Percentiles rank a stretch among this genome's conserved stretches.
phyloP scores from a whole-genome alignment of 2,797 vertebrate species.

The Anas capensis region DNA sequence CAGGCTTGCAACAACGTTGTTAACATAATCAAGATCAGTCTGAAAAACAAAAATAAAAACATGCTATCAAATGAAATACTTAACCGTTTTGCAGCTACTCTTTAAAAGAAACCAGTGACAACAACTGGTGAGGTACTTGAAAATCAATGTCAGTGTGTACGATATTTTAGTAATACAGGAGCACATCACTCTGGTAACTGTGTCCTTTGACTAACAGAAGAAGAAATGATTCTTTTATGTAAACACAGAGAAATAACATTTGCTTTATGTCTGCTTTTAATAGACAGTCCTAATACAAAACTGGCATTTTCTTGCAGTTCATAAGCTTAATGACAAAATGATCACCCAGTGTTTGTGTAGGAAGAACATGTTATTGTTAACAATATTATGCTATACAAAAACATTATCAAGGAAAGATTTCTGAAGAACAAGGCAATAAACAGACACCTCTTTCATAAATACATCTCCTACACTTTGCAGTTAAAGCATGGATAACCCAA shows the following conservation, averaged over 20 bases:
- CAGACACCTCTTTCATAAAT: neutral
- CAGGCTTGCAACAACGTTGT: conserved; percentile 89
- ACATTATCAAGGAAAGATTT: neutral
- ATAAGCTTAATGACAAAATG: neutral
- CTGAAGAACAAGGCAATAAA: neutral
- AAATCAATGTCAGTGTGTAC: neutral
- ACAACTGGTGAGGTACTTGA: neutral
- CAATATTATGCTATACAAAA: neutral
- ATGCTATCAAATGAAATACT: neutral
- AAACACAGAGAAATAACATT: neutral
- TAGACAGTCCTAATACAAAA: neutral
- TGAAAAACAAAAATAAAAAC: conserved; percentile 65
- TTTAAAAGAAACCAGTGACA: neutral
- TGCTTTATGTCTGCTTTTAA: neutral
- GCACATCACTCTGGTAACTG: neutral
- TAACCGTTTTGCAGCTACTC: neutral
- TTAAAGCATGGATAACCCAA: neutral
- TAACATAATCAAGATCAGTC: conserved; percentile 93
- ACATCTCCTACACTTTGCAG: neutral
- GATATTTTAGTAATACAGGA: neutral
- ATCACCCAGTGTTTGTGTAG: neutral
- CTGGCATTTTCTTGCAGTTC: neutral
- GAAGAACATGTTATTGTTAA: neutral
- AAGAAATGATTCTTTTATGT: neutral
- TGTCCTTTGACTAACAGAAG: neutral